Conservation (phyloP, 2,113 vertebrate genomes). For the Petrocephalus zakoni region DNA sequence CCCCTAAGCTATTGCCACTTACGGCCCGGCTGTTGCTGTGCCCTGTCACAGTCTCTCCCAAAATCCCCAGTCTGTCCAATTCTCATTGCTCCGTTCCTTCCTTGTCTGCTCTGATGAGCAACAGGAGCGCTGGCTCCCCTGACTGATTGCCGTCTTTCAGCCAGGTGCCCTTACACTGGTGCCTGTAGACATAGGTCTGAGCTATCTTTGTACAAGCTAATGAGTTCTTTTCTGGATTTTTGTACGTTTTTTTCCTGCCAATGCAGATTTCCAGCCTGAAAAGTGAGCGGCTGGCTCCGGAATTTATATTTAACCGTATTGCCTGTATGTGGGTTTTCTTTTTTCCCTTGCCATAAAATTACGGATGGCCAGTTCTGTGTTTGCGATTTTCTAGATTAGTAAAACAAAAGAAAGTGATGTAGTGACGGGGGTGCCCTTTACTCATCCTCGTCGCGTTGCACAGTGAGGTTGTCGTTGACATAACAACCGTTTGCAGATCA, state of each 20-base stretch:
- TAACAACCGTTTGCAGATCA: not conserved
- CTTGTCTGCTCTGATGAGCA: conserved; percentile 31
- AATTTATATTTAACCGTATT: conserved; percentile 8
- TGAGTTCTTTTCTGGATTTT: not conserved
- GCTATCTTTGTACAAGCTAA: not conserved
- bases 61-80: conserved; percentile 32
- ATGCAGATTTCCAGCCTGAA: conserved; percentile 3
- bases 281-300: not conserved
- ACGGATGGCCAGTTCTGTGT: not conserved
- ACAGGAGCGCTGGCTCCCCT: not conserved
- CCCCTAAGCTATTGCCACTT: conserved; percentile 36
- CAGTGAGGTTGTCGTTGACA: not conserved
- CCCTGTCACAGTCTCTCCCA: conserved; percentile 39
- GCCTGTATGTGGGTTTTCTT: conserved; percentile 1
- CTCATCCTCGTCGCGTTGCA: not conserved
- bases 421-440: not conserved
- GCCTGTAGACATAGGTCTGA: not conserved
- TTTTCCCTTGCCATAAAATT: not conserved
- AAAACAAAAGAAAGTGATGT: not conserved
- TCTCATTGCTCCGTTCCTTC: conserved; percentile 10
- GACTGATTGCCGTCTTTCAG: not conserved
- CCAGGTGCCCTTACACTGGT: too few species aligned
- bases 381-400: not conserved
- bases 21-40: conserved; percentile 15
- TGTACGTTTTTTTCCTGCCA: not conserved